These are phyloP conservation scores for Drymonia ruficornis DNA, from an alignment of 2,888 invertebrate species.

Conservation along the genomic window DNA sequence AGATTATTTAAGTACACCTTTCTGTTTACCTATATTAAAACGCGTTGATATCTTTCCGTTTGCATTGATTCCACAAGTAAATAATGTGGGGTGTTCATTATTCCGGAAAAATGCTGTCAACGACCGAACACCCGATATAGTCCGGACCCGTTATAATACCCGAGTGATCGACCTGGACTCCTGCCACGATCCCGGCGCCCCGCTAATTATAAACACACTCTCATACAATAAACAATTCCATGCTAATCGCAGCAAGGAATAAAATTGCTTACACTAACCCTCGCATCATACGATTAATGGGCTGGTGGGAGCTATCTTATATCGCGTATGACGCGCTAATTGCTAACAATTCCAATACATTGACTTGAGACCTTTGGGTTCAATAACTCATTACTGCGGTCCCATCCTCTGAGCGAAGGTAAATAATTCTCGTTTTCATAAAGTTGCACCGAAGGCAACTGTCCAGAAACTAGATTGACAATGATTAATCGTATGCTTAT, in stretches of 20 bases:
- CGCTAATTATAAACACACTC: constrained; percentile 71
- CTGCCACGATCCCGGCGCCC: constrained; percentile 73
- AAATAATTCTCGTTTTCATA: constrained; percentile 7
- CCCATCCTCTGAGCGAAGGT: background rate
- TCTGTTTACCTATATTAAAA: background rate
- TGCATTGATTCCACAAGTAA: background rate
- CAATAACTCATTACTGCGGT: constrained; percentile 35
- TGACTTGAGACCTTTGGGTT: constrained; percentile 44
- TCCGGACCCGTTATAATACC: constrained; percentile 71
- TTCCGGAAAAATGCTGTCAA: constrained; percentile 72
- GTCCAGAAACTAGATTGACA: constrained; percentile 12
- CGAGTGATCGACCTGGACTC: constrained; percentile 82
- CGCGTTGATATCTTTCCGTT: background rate
- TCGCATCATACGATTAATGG: constrained; percentile 47
- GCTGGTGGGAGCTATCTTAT: constrained; percentile 50
- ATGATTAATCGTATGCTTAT: background rate
- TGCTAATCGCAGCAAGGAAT: constrained; percentile 60
- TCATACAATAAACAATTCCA: constrained; percentile 64
- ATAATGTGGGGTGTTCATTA: constrained; percentile 17
- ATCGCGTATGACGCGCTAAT: constrained; percentile 51
- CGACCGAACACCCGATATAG: constrained; percentile 77
- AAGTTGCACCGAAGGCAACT: constrained; percentile 7
- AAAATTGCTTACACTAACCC: constrained; percentile 53
- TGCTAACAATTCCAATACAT: constrained; percentile 47
- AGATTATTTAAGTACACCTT: too few relatives aligned